Percentiles rank a stretch among this genome's conserved stretches.
phyloP scores from a whole-genome alignment of 2,113 vertebrate genomes.

The Lophochroa leadbeateri region DNA sequence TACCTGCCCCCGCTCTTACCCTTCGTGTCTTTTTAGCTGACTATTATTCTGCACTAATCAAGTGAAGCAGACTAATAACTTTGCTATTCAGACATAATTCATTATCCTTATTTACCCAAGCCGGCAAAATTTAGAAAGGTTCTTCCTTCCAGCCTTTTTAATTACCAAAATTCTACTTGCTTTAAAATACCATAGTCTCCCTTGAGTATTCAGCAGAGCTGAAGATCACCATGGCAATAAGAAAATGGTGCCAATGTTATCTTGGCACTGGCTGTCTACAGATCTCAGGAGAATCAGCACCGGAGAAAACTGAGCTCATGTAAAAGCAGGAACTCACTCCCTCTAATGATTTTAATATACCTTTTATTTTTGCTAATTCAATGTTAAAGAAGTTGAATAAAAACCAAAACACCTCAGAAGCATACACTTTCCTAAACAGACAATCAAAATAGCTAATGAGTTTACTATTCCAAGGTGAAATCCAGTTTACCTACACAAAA shows the following conservation, averaged over 20 bases:
- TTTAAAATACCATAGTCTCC: slow-evolving; percentile 76
- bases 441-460: slow-evolving; percentile 28
- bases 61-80: slow-evolving; percentile 40
- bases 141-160: slow-evolving; percentile 76
- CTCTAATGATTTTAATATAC: slow-evolving; percentile 34
- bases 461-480: background rate
- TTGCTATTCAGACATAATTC: slow-evolving; percentile 49
- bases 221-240: slow-evolving; percentile 81
- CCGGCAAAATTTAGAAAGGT: slow-evolving; percentile 67
- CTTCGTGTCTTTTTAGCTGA: background rate
- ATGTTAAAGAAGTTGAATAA: slow-evolving; percentile 57
- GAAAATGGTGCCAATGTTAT: slow-evolving; percentile 76
- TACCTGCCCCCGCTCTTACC: background rate
- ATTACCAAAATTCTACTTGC: slow-evolving; percentile 79
- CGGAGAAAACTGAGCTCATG: slow-evolving; percentile 67
- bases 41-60: background rate
- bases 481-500: background rate
- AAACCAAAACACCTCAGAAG: background rate
- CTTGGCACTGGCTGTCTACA: slow-evolving; percentile 65
- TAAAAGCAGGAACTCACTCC: slow-evolving; percentile 50
- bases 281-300: slow-evolving; percentile 69
- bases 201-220: slow-evolving; percentile 75
- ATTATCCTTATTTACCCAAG: slow-evolving; percentile 66
- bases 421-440: slow-evolving; percentile 41
- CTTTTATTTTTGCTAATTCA: slow-evolving; percentile 70